These are phyloP conservation scores for Harpagoxenus sublaevis DNA, from an alignment of 2,888 invertebrate genomes.

Conservation along the genomic window DNA sequence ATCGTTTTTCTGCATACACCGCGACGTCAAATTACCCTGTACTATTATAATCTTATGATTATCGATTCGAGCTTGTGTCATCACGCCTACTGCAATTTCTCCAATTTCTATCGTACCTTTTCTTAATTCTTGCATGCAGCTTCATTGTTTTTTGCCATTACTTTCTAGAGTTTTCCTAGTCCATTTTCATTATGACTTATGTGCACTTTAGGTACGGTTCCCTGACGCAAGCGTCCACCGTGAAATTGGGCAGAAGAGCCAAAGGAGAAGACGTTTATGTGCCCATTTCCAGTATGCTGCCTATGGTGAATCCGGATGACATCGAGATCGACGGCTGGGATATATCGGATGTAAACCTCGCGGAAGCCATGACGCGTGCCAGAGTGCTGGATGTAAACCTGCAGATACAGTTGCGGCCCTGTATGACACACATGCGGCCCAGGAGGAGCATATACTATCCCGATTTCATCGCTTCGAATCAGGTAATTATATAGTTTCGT, in stretches of 20 bases:
- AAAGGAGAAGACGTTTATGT: constrained; percentile 92
- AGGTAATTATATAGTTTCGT: constrained; percentile 87
- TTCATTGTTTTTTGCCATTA: background rate
- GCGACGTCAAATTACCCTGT: too few relatives aligned
- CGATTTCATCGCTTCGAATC: constrained; percentile 98
- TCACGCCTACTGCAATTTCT: too few relatives aligned
- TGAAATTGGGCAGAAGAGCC: constrained; percentile 91
- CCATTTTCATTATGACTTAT: background rate
- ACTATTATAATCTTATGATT: too few relatives aligned
- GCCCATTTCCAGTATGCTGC: constrained; percentile 93
- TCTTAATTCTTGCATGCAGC: too few relatives aligned
- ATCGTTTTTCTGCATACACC: too few relatives aligned
- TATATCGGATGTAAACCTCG: constrained; percentile 93
- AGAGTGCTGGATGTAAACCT: constrained; percentile 94
- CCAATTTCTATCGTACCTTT: too few relatives aligned
- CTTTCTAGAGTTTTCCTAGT: background rate
- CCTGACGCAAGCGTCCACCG: constrained; percentile 96
- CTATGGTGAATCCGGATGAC: constrained; percentile 96
- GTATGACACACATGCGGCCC: constrained; percentile 92
- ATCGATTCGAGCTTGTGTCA: too few relatives aligned
- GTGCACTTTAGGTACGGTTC: constrained; percentile 91
- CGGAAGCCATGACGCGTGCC: constrained; percentile 95
- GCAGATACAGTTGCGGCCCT: constrained; percentile 92
- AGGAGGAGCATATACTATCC: constrained; percentile 95
- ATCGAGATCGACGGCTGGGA: constrained; percentile 96